Conservation (phyloP, 2,113 vertebrate genomes). For the Podiceps cristatus region DNA sequence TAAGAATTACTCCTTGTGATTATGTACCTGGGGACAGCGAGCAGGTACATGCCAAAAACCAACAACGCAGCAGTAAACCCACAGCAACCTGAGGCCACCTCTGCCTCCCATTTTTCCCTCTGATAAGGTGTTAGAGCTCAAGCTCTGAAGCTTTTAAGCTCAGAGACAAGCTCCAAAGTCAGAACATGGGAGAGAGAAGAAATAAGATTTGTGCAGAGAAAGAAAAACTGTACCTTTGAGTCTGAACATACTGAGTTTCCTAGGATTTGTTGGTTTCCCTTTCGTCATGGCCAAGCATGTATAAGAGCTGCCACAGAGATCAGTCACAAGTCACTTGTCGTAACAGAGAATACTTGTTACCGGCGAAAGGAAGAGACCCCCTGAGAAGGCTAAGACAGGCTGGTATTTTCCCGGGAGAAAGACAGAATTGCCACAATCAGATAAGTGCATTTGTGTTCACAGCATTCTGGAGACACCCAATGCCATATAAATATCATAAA, state of each 20-base stretch:
- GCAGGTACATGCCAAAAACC: neutral
- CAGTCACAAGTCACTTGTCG: neutral
- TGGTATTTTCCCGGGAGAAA: neutral
- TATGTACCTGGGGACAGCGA: neutral
- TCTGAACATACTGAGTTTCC: neutral
- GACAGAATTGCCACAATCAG: neutral
- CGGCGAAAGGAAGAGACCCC: neutral
- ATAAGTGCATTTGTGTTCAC: neutral
- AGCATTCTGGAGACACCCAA: neutral
- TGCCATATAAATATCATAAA: neutral
- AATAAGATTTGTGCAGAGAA: neutral
- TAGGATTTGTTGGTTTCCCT: neutral
- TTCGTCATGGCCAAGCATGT: neutral
- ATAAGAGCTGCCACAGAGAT: neutral
- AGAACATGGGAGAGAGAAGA: neutral
- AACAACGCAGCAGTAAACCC: neutral
- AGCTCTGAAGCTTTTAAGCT: neutral
- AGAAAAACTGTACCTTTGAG: neutral
- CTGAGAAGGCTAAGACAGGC: neutral
- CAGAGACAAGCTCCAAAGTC: neutral
- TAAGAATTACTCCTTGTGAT: neutral
- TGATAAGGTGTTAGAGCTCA: neutral
- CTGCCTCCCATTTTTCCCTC: neutral
- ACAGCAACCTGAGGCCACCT: neutral
- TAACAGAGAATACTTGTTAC: neutral